Base-by-base conservation (phyloP, 2,888 invertebrate species). In the Melolontha melolontha region DNA sequence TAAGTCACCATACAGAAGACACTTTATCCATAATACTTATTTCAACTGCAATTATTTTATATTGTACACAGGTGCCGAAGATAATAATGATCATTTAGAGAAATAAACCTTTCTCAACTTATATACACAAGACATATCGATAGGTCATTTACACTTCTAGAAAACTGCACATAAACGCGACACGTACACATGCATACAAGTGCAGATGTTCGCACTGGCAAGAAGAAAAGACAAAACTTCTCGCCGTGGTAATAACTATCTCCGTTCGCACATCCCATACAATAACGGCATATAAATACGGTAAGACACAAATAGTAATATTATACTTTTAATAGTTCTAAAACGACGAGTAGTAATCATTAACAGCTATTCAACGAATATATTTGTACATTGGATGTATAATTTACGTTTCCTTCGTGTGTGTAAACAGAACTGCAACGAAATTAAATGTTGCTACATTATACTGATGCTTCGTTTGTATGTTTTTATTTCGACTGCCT, bases 111-210 rank as follows among this genome's bases (percentile, higher is more conserved):
- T n/a, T 11, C 51, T 27, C 51, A n/a, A 7, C 51, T 51, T 51
- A 22, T 51, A 51, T 29, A 29, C 12, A 51, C 51, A 51, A 51
- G 27, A 27, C 51, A 51, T 51, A 34, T 51, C 51, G 51, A 51
- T 51, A 51, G 51, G 51, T 51, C 51, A 51, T 51, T 51, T 51
- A 51, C 51, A 51, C 51, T 51, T 51, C 51, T 51, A 51, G 51
- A 51, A 51, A 51, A 51, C 27, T 22, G 51, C 51, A 22, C 51
- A 51, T 29, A 51, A 51, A 51, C 22, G 12, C 51, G 29, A 29
- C 29, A 29, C n/a, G 29, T 51, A 51, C 12, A 7, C 29, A 12
- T 12, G 22, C 12, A 51, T 12, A 51, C 27, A 29, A 22, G 29
- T 27, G 27, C 4, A 51, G 12, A 51, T 12, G 29, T 22, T 10